Evolutionary conservation across 2,797 vertebrate species (phyloP).

Genomic region (Lagocephalus sceleratus): DNA sequence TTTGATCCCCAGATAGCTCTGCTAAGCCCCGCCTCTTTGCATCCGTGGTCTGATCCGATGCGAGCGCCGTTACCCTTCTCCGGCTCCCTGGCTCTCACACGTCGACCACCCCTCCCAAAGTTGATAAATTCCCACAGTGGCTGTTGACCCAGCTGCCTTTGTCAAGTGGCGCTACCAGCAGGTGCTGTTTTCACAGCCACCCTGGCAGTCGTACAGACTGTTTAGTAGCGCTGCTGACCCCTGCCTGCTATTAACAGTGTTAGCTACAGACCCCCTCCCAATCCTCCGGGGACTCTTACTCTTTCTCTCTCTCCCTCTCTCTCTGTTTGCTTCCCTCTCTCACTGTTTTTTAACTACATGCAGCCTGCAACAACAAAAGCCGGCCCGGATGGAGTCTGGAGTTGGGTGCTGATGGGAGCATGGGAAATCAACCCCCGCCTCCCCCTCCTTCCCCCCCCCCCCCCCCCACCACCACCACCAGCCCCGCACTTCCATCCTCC

Average conservation of each 20-base stretch:
- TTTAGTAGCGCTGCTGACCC: slow-evolving; percentile 97
- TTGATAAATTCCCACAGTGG: slow-evolving; percentile 99
- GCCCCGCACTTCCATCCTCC: too few species aligned
- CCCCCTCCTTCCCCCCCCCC: slow-evolving; percentile 18
- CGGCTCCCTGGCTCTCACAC: slow-evolving; percentile 55
- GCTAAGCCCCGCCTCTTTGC: slow-evolving; percentile 30
- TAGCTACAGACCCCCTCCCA: slow-evolving; percentile 72
- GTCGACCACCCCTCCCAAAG: slow-evolving; percentile 82
- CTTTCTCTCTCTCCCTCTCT: slow-evolving; percentile 66
- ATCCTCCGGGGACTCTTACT: slow-evolving; percentile 83
- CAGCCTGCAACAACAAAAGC: slow-evolving; percentile 80
- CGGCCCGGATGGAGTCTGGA: slow-evolving; percentile 67
- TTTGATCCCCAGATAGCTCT: neutral
- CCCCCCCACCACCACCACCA: too few species aligned
- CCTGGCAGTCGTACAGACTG: slow-evolving; percentile 98
- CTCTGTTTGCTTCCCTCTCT: slow-evolving; percentile 66
- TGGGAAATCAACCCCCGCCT: slow-evolving; percentile 72
- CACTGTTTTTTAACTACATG: slow-evolving; percentile 69
- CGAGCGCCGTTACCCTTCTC: slow-evolving; percentile 45
- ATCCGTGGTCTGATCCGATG: slow-evolving; percentile 49
- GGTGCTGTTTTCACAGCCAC: slow-evolving; percentile 99
- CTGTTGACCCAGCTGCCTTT: slow-evolving; percentile 99
- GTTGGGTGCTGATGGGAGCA: slow-evolving; percentile 78
- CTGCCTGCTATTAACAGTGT: slow-evolving; percentile 93
- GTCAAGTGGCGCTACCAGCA: slow-evolving; percentile 92